phyloP scores from a whole-genome alignment of 1,140 invertebrate genomes.

The Ceratitis capitata region DNA sequence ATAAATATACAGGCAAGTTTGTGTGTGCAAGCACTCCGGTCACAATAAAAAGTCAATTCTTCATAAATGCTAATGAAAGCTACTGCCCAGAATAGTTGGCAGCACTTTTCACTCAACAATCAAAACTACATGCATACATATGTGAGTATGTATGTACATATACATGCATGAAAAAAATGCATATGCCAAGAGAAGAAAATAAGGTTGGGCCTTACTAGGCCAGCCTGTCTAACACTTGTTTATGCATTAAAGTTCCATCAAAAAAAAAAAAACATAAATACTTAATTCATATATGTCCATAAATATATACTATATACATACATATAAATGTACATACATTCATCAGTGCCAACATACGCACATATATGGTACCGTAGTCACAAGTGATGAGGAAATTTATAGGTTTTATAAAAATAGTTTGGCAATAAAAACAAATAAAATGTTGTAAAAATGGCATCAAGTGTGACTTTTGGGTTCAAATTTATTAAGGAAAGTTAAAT shows the following conservation, averaged over 20 bases:
- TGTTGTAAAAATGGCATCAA: not conserved
- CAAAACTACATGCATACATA: not conserved
- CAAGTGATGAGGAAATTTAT: not conserved
- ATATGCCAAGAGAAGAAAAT: not conserved
- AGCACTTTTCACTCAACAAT: not conserved
- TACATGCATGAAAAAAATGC: too few species aligned
- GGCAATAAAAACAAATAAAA: not conserved
- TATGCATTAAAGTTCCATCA: not conserved
- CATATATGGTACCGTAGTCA: not conserved
- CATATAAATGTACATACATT: not conserved
- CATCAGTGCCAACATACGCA: too few species aligned
- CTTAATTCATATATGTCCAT: not conserved
- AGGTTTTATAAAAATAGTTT: not conserved
- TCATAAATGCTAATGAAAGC: not conserved
- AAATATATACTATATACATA: not conserved
- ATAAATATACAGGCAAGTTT: not conserved
- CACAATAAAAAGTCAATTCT: not conserved
- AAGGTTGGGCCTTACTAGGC: not conserved
- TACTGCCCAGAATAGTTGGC: not conserved
- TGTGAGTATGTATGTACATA: not conserved
- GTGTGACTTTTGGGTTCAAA: conserved; percentile 30
- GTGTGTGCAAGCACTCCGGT: not conserved
- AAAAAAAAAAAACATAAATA: not conserved
- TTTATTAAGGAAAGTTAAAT: conserved; percentile 9
- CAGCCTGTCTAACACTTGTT: not conserved